Percentiles rank a stretch among this genome's conserved stretches.
Evolutionary conservation across 2,113 vertebrate genomes (phyloP).

Genomic region (Suncus etruscus): DNA sequence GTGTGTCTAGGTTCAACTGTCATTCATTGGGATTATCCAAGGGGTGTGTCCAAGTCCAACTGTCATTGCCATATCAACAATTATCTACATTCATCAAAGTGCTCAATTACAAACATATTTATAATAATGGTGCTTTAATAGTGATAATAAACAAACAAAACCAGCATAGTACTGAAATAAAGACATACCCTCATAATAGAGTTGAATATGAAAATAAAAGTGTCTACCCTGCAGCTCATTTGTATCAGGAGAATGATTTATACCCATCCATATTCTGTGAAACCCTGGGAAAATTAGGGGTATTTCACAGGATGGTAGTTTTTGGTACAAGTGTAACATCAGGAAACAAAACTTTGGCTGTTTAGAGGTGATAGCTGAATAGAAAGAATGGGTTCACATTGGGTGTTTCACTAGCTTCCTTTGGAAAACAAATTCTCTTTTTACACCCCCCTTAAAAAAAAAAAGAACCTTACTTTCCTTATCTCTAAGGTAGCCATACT

Average conservation of each 20-base stretch:
- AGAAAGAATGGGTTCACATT: background rate
- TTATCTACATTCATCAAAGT: constrained; percentile 56
- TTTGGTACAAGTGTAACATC: constrained; percentile 8
- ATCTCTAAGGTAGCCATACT: background rate
- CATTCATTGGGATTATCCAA: too few species aligned
- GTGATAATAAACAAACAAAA: too few species aligned
- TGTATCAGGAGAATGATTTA: constrained; percentile 54
- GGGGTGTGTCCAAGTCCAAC: too few species aligned
- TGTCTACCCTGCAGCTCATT: constrained; percentile 13
- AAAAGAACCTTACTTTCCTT: background rate
- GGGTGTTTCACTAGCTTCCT: background rate
- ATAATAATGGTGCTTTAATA: too few species aligned
- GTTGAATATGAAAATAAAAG: too few species aligned
- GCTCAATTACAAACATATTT: background rate
- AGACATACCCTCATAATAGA: too few species aligned
- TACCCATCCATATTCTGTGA: constrained; percentile 60
- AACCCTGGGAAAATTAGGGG: constrained; percentile 25
- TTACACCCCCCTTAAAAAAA: background rate
- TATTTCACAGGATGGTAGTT: constrained; percentile 32
- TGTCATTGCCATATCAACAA: too few species aligned
- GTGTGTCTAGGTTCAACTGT: too few species aligned
- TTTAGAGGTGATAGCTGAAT: background rate
- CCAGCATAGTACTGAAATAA: too few species aligned
- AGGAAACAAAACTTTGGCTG: constrained; percentile 56
- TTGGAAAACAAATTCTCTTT: background rate